Base-by-base conservation (phyloP, 2,797 vertebrate genomes). In the Phataginus tetradactyla region DNA sequence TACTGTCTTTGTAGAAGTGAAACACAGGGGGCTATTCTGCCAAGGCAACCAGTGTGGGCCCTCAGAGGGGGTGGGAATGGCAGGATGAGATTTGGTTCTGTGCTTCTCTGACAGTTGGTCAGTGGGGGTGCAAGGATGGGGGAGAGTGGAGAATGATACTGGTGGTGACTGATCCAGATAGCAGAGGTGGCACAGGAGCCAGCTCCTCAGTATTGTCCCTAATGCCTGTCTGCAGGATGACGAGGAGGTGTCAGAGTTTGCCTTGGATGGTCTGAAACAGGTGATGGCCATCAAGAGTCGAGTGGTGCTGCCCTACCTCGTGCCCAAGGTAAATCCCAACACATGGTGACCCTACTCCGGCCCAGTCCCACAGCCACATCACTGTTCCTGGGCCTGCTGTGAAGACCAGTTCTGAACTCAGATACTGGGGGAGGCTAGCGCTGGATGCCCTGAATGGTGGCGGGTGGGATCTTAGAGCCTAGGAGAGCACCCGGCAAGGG, bases 201-300 rank as follows among this genome's bases (percentile, higher is more conserved):
- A 18, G 23, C 25, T 42, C 27, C 69, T 88, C 37, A 63, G 57
- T 0, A 0, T n/a, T 32, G 11, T 57, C 79, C 81, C 86, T 32
- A 6, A 4, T 96, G 13, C 86, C 78, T 91, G 37, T 90, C 72
- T 84, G 34, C 97, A 99, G 99, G 99, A 99, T 77, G 99, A 99
- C 7, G 98, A 99, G 92, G 98, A 99, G 32, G 99, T 99, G 0
- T 99, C 99, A 0, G 99, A 99, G 89, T 99, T 99, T 97, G 99
- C 99, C 83, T 98, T 99, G 98, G 99, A 99, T 8, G 99, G 99
- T 66, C 98, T 99, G 91, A 99, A 99, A 98, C 99, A 99, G 96
- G 99, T 99, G 93, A 99, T 99, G 99, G 99, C 99, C 10, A 99
- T 99, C 93, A 99, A 99, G 98, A 99, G 99, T 98, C 99, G 99